Conservation (phyloP, 2,797 vertebrate genomes). For the Luscinia luscinia region DNA sequence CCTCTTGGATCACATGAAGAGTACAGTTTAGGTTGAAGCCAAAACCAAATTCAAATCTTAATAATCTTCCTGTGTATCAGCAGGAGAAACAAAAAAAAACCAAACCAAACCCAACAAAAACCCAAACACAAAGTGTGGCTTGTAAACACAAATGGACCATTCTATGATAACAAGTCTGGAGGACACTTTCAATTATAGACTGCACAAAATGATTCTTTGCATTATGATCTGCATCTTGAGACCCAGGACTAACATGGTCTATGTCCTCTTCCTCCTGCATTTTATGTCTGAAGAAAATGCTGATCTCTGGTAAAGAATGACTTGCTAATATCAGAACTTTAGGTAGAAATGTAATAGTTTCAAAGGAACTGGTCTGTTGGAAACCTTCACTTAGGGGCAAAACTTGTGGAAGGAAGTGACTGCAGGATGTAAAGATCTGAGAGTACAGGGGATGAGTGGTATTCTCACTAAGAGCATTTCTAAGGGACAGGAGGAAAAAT, state of each 20-base stretch:
- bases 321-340: neutral
- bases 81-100: neutral
- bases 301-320: neutral
- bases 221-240: neutral
- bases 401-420: neutral
- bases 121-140: accelerated
- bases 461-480: neutral
- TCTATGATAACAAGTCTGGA: neutral
- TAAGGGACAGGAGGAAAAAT: neutral
- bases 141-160: neutral
- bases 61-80: neutral
- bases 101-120: neutral
- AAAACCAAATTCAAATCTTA: neutral
- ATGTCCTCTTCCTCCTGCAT: neutral
- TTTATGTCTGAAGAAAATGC: neutral
- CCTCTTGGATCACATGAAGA: neutral
- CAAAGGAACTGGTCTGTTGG: neutral
- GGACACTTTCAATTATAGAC: neutral
- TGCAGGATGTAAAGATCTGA: neutral
- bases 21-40: neutral
- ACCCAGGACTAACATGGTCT: neutral
- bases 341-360: neutral
- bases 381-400: neutral
- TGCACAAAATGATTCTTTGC: neutral
- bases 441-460: neutral